Base-by-base conservation (phyloP, 1,140 invertebrate species). In the Heliconius himera region DNA sequence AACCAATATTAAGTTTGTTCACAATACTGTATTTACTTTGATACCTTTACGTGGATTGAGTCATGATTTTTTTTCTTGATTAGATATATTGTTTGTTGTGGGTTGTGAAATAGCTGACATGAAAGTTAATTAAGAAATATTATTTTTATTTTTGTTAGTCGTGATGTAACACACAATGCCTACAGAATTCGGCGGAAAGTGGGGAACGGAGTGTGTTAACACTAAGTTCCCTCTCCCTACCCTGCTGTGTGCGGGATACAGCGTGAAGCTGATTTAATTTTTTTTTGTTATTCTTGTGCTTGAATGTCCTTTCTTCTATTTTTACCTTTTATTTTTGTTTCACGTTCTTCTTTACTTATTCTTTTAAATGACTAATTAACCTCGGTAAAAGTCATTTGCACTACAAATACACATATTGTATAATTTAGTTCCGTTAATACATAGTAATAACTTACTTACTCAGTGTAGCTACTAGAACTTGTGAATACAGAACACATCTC, bases 1-100 rank as follows among this genome's bases (percentile, higher is more conserved):
- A 36, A 36, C 33, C 33, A 36, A 56, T 56, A 56, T 56, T 8
- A 71, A 51, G 60, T 76, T 76, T 54, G 70, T 54, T 66, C 41
- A 66, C 22, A 66, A 66, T 13, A 29, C 11, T 2, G n/a, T 71
- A 38, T 72, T 72, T 72, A 71, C 33, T 71, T 72, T 20, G 33
- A 38, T 20, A 72, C n/a, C 20, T 72, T 41, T 72, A 41, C 33
- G 70, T 72, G 16, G 16, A 13, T 38, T 13, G 70, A 71, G 16
- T 26, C 8, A 22, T 8, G 0, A 22, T 13, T 26, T 26, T 26
- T 56, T 66, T 66, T 29, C 9, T 66, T 66, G 60, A 66, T 66
- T 66, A 26, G 26, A 29, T 6, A 16, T 66, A 66, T 66, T 66
- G 60, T 29, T 66, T 29, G n/a, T 29, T 29, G 9, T 6, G 9